Base-by-base conservation (phyloP, 1,140 invertebrate genomes). In the Halictus rubicundus region DNA sequence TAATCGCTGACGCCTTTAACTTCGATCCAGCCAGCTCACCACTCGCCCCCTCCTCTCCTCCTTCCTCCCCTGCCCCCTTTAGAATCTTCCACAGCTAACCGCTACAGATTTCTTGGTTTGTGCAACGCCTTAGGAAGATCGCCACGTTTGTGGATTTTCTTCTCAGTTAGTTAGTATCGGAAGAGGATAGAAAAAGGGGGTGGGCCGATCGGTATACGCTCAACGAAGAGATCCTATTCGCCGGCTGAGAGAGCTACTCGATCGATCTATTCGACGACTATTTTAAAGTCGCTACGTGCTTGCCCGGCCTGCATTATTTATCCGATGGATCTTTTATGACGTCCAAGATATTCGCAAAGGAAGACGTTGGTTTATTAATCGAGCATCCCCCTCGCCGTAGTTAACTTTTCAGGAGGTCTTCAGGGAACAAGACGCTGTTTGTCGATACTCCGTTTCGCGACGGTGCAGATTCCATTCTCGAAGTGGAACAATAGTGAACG, bases 1-100 rank as follows among this genome's bases (percentile, higher is more conserved):
- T 88, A 88, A 89, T 85, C 83, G 82, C 80, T 83, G 66, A 68
- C 81, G 78, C 68, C 79, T 85, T 81, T 73, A 78, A 76, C 75
- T 78, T 46, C 71, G 68, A 52, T 60, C 39, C 70, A 69, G 54
- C 68, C 37, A 49, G 63, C 79, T 21, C 54, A 61, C 81, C 52
- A n/a, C 25, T 37, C 68, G 5, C 16, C 12, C 10, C 37, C 32
- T 68, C n/a, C n/a, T n/a, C n/a, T n/a, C n/a, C n/a, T n/a, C n/a
- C n/a, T n/a, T n/a, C n/a, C n/a, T n/a, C n/a, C n/a, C n/a, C 42
- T 64, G 5, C 16, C 12, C 10, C 37, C 32, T 68, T 32, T 23
- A 6, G n/a, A 57, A 57, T n/a, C 54, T 57, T 57, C 54, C 7
- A n/a, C 54, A 9, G 54, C 54, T 14, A 12, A 16, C n/a, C 77